Conservation (phyloP, 2,888 invertebrate species). For the Dorcus parallelipipedus region DNA sequence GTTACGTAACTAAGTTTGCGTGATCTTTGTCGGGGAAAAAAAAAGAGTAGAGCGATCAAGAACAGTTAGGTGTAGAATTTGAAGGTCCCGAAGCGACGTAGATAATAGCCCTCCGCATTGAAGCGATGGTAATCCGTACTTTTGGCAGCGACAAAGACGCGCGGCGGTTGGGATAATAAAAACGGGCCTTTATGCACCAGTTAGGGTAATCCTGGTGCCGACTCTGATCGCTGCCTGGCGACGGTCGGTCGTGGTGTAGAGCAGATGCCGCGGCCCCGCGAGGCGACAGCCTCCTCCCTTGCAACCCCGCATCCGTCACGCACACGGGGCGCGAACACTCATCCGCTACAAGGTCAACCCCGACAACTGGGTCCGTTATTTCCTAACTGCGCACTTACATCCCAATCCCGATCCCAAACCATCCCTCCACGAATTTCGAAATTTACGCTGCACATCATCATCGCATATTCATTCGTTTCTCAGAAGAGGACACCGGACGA, state of each 20-base stretch:
- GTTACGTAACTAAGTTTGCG: too few relatives aligned
- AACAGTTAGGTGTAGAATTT: too few relatives aligned
- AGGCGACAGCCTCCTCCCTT: constrained; percentile 1
- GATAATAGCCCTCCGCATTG: background rate
- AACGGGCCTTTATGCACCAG: background rate
- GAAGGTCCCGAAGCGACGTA: too few relatives aligned
- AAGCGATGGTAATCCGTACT: constrained; percentile 10
- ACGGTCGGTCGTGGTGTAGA: constrained; percentile 10
- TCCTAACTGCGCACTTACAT: background rate
- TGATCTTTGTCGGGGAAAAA: too few relatives aligned
- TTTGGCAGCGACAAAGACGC: constrained; percentile 11
- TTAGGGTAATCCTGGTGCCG: constrained; percentile 3
- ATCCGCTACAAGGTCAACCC: constrained; percentile 2
- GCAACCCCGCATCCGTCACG: constrained; percentile 2
- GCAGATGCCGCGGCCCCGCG: constrained; percentile 8
- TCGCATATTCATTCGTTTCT: too few relatives aligned
- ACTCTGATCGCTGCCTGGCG: constrained; percentile 6
- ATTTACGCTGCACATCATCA: too few relatives aligned
- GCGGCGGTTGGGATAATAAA: constrained; percentile 1
- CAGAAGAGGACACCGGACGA: too few relatives aligned
- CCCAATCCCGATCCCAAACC: too few relatives aligned
- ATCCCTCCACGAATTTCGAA: too few relatives aligned
- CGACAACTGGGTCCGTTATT: background rate
- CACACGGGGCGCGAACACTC: constrained; percentile 1
- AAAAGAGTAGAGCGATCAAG: too few relatives aligned